Base-by-base conservation (phyloP, 2,888 invertebrate species). In the Synergus itoensis region DNA sequence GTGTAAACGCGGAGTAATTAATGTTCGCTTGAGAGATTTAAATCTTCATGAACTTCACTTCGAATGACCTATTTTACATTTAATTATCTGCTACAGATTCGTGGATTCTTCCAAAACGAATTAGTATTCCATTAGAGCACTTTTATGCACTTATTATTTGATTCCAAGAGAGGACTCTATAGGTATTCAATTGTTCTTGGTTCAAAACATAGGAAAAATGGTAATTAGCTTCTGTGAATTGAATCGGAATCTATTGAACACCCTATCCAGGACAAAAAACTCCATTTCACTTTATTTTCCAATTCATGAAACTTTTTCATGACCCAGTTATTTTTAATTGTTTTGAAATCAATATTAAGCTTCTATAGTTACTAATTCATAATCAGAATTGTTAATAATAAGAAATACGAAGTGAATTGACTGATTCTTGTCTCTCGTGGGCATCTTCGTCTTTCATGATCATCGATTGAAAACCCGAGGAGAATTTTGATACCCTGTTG, bases 401-500 rank as follows among this genome's bases (percentile, higher is more conserved):
- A 36, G 1, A 36, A 63, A 28, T n/a, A n/a, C 8, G 8, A 53
- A n/a, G 1, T 53, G n/a, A 8, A 53, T 8, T 1, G n/a, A 53
- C 53, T n/a, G 7, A 53, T 53, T 53, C 28, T 2, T 28, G 28
- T 63, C 64, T 41, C 64, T 41, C 18, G 41, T n/a, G 64, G 41
- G 41, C n/a, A 18, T 18, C 64, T 41, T 65, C 40, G 16, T 65
- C 41, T 65, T 36, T 63, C 16, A 41, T 18, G 7, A 14, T 41
- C 12, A 43, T 67, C 67, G 43, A 67, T 67, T 67, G 67, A 9
- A 43, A 43, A 18, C n/a, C 5, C 5, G 43, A 43, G 18, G 4
- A n/a, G n/a, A 45, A 67, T 67, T 65, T 65, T 65, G 21, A 60
- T 40, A 41, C 41, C 67, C 4, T n/a, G 67, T 21, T 67, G 18